Percentiles rank a stretch among this genome's conserved stretches.
Conservation (phyloP, 2,888 invertebrate species). For the Drosophila melanosoma region DNA sequence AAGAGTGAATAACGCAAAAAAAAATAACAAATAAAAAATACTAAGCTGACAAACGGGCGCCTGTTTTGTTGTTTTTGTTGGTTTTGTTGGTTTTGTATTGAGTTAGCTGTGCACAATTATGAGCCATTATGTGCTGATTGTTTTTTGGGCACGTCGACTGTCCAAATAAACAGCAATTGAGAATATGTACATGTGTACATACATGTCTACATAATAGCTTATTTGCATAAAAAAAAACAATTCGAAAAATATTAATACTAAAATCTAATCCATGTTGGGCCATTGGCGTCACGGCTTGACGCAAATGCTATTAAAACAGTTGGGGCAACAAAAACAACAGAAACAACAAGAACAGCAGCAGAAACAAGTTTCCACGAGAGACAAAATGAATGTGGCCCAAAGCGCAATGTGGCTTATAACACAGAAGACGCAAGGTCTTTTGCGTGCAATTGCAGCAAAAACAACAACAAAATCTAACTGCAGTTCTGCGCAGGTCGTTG, state of each 20-base stretch:
- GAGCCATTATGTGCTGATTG: constrained; percentile 45
- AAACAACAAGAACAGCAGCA: not conserved
- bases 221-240: constrained; percentile 3
- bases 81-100: constrained; percentile 14
- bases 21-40: not conserved
- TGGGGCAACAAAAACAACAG: constrained; percentile 30
- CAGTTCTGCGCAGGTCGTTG: constrained; percentile 81
- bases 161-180: constrained; percentile 38
- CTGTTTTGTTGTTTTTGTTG: constrained; percentile 19
- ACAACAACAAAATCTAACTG: constrained; percentile 65
- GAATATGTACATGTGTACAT: constrained; percentile 8
- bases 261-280: constrained; percentile 67
- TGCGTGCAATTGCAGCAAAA: constrained; percentile 72
- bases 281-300: constrained; percentile 64
- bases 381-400: constrained; percentile 52
- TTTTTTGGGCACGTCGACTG: constrained; percentile 49
- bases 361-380: constrained; percentile 45
- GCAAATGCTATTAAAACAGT: constrained; percentile 77
- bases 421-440: constrained; percentile 75
- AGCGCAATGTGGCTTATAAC: constrained; percentile 52
- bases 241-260: constrained; percentile 5
- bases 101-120: constrained; percentile 38
- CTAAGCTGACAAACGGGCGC: constrained; percentile 37
- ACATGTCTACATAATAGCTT: not conserved
- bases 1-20: not conserved